Base-by-base conservation (phyloP, 2,113 vertebrate species). In the Platycercus adscitus region DNA sequence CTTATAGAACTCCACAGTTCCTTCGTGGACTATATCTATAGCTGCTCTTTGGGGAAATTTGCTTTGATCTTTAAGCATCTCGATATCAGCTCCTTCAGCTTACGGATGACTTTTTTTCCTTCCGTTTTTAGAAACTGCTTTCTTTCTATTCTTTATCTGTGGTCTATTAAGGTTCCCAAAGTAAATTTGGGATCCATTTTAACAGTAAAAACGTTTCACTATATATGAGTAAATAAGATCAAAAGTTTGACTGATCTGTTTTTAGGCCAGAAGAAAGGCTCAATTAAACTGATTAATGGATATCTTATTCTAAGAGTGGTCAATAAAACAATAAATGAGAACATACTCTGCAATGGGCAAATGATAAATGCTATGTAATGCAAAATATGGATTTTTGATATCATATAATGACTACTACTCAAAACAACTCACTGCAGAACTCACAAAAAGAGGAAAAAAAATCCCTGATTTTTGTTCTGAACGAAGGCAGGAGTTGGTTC, bases 251-350 rank as follows among this genome's bases (percentile, higher is more conserved):
- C 3, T 56, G 50, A 83, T 89, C 52, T 77, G 49, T 63, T 91
- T 95, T 81, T 77, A 89, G 64, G 53, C 71, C 76, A 46, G 41
- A 95, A 76, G 39, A 88, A 91, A 80, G 23, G 13, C 50, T 82
- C 65, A 87, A 35, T 79, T 82, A 89, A 77, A 58, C 13, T 41
- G n/a, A 47, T 41, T 69, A 60, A 80, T 63, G 18, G 33, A 28
- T 70, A 77, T 73, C 53, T 71, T 89, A 9, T 76, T 95, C 64
- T 23, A 79, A 73, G 41, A 50, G n/a, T 39, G 25, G 37, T 91
- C 85, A 93, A 78, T 91, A 88, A 91, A 91, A 26, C 37, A 29
- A 53, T 82, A 84, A 93, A 80, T 47, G 37, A 82, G 75, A 91
- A 61, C 35, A 43, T 55, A 79, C 86, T 81, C 61, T 16, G 3